Conservation (phyloP, 2,113 vertebrate genomes). For the Oryzias curvinotus region DNA sequence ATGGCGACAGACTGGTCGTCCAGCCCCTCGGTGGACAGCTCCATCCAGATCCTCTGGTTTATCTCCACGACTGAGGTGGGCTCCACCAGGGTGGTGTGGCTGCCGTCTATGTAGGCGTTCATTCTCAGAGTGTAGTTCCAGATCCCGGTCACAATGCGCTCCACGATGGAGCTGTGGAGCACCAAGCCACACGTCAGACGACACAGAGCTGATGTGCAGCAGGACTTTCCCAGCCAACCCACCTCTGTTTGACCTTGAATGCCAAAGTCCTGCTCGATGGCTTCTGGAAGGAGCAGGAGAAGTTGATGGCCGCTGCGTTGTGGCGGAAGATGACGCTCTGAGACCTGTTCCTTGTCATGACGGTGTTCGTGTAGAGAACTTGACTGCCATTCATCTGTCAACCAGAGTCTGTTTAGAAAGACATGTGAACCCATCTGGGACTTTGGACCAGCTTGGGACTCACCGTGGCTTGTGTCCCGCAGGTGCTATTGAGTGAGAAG, state of each 20-base stretch:
- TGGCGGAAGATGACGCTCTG: slow-evolving; percentile 10
- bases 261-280: background rate
- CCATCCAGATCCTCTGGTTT: slow-evolving; percentile 30
- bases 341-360: background rate
- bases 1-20: background rate
- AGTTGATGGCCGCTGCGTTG: slow-evolving; percentile 10
- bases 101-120: background rate
- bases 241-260: slow-evolving; percentile 30
- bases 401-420: too few species aligned
- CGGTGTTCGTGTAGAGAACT: slow-evolving; percentile 29
- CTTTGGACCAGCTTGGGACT: background rate
- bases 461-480: slow-evolving; percentile 26
- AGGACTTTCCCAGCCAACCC: background rate
- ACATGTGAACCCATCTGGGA: too few species aligned
- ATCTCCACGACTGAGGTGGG: background rate
- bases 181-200: too few species aligned
- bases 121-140: slow-evolving; percentile 38
- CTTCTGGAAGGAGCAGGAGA: slow-evolving; percentile 29
- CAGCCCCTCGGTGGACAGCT: slow-evolving; percentile 14
- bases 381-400: slow-evolving; percentile 13
- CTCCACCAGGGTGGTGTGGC: background rate
- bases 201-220: background rate
- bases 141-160: slow-evolving; percentile 4
- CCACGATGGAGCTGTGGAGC: slow-evolving; percentile 17
- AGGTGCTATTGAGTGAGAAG: slow-evolving; percentile 10